Evolutionary conservation across 2,797 vertebrate species (phyloP), one percentile per base, ranked within the genome.

Genomic region (Moxostoma hubbsi): DNA sequence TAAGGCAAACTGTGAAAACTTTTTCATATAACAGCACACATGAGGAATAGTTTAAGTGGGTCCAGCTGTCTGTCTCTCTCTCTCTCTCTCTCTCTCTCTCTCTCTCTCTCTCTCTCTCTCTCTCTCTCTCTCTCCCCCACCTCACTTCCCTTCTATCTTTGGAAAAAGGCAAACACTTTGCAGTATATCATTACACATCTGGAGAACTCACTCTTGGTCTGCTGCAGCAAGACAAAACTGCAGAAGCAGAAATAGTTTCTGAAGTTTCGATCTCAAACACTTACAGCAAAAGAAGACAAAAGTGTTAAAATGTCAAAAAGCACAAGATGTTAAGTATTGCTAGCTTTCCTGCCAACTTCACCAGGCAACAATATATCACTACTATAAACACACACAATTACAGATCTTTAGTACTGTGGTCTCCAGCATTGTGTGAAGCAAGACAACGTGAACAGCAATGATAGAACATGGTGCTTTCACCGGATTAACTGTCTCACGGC

Each of bases 11-110:
- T 45, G 79, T 76, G 82, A 90, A 93, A 93, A 90, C 90, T 88
- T 94, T 94, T 94, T 92, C 92, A 93, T 90, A 92, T 91, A 93
- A 92, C 91, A 80, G 84, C 90, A 91, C 91, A 93, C 90, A 93
- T 87, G 90, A 93, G 90, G 92, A 93, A 92, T 87, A 91, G 87
- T 91, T 92, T 92, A 93, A 92, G 90, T 82, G 89, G 89, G 89
- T 92, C 92, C 92, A 95, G 93, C 92, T 94, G 93, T 92, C 90
- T 91, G 89, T 87, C 85, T 82, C 46, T 83, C 85, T 88, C 88
- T 87, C 86, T 88, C 83, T 77, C 85, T 84, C 80, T 83, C 24
- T 24, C 24, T 24, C 24, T 18, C 54, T 73, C 62, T 83, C 18
- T 76, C 47, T 77, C 53, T 64, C 68, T 71, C 67, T 69, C 66